Evolutionary conservation across 1,140 invertebrate species (phyloP).

Genomic region (Monomorium pharaonis): DNA sequence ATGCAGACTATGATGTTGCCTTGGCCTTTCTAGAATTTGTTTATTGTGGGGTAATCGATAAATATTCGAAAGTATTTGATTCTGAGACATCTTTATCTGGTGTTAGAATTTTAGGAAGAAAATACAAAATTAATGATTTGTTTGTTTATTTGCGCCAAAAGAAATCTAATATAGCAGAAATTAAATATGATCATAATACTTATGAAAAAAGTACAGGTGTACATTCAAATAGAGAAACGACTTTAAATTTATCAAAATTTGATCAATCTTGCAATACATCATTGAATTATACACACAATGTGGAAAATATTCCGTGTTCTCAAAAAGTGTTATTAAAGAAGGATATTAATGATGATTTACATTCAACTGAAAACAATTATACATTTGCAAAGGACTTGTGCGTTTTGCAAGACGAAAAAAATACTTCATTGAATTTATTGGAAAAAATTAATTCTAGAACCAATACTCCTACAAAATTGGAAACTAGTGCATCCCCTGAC

Average conservation of each 20-base stretch:
- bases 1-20: slow-evolving; percentile 74
- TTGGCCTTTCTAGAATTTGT: slow-evolving; percentile 83
- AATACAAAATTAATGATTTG: slow-evolving; percentile 74
- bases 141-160: slow-evolving; percentile 73
- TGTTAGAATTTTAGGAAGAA: slow-evolving; percentile 76
- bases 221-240: not conserved
- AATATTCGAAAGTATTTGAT: slow-evolving; percentile 68
- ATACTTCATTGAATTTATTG: not conserved
- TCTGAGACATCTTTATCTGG: slow-evolving; percentile 55
- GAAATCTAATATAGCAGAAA: not conserved
- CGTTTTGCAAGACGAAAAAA: not conserved
- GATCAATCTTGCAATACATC: not conserved
- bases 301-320: not conserved
- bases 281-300: not conserved
- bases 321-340: not conserved
- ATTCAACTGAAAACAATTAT: not conserved
- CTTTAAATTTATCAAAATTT: slow-evolving; percentile 17
- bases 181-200: not conserved
- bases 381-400: not conserved
- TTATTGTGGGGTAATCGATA: slow-evolving; percentile 80
- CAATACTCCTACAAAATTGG: not conserved
- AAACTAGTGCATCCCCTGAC: slow-evolving; percentile 59
- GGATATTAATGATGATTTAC: not conserved
- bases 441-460: slow-evolving; percentile 11
- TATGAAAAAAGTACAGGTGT: not conserved